Base-by-base conservation (phyloP, 1,140 invertebrate species). In the Lordiphosa mommai region DNA sequence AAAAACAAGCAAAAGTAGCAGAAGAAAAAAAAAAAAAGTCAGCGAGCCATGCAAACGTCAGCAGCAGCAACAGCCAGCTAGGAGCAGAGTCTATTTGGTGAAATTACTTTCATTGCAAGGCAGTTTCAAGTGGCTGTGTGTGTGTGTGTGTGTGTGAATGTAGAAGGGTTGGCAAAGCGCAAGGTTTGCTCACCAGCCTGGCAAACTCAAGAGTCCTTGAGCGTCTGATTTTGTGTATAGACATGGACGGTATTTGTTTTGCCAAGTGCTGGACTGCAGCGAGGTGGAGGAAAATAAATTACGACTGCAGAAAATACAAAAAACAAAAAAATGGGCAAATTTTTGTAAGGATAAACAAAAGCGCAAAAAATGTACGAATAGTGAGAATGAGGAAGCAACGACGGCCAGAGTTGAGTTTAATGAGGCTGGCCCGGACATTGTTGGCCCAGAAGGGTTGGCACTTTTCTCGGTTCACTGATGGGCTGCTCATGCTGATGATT, bases 211-310 rank as follows among this genome's bases (percentile, higher is more conserved):
- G 68, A 84, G 77, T 85, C 77, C 77, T 84, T 84, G 77, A 84
- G 77, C 77, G 79, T 84, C 77, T 84, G 77, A 84, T 85, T 84
- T 84, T 84, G 79, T 85, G 72, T 84, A 84, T 76, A 77, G 77
- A 84, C 79, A 68, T 74, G 77, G 58, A 84, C 77, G 72, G 30
- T 84, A 84, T 82, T 82, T 80, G 76, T 80, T 80, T 80, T 68
- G 23, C 70, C 63, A 10, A 72, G 69, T 72, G 57, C 48, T 32
- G 72, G 46, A 53, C 34, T 43, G 59, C 48, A 23, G 23, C 33
- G 20, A 38, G 33, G 40, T 23, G 29, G 20, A 20, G 30, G 38
- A 38, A 55, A 32, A 47, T 37, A 58, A 12, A 27, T 30, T 14
- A 29, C 41, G 44, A 33, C 13, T 6, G 23, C 33, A 29, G 20